A percentile compares a stretch with the other conserved stretches of the same genome.
These are phyloP conservation scores for Macroteleia sp. DNA, from an alignment of 2,888 invertebrate species.

Conservation along the genomic window DNA sequence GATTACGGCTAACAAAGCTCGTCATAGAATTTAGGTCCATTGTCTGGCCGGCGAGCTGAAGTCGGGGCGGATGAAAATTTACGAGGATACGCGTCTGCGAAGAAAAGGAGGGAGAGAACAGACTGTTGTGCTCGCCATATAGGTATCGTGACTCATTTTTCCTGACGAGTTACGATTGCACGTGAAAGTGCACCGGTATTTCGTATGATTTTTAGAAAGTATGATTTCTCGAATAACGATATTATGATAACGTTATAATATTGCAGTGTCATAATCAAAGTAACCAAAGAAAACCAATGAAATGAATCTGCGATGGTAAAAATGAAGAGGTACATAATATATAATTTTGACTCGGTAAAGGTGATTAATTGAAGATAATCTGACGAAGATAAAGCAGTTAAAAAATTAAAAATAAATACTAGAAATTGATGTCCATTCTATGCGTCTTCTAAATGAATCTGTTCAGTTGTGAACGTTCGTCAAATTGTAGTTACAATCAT, in stretches of 20 bases:
- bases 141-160: slow-evolving; percentile 54
- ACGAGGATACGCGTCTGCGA: slow-evolving; percentile 42
- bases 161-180: slow-evolving; percentile 24
- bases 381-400: no score
- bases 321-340: no score
- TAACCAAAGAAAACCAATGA: no score
- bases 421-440: no score
- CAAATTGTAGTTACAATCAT: no score
- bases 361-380: no score
- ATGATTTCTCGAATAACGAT: background rate
- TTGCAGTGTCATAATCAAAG: no score
- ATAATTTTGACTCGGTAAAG: no score
- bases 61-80: slow-evolving; percentile 53
- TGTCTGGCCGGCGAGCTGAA: slow-evolving; percentile 41
- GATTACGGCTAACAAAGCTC: slow-evolving; percentile 56
- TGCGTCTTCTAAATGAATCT: no score
- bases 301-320: no score
- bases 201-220: slow-evolving; percentile 22
- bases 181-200: slow-evolving; percentile 40
- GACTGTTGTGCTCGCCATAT: slow-evolving; percentile 15
- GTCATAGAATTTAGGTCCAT: slow-evolving; percentile 62
- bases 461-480: no score
- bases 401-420: no score
- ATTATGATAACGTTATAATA: background rate
- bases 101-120: background rate